Evolutionary conservation across 2,113 vertebrate genomes (phyloP).

Genomic region (Mirza zaza): DNA sequence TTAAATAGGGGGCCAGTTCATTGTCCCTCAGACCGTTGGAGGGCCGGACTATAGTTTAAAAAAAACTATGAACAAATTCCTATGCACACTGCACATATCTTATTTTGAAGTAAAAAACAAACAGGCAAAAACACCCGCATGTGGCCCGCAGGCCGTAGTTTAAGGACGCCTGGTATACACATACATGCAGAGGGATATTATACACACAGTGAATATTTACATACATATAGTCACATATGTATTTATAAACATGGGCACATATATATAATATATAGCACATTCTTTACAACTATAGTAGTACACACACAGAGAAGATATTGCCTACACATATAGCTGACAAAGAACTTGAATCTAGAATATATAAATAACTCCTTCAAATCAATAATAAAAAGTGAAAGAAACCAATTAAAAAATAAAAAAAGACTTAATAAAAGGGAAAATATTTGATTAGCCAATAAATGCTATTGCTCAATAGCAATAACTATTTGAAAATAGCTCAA

Average conservation of each 20-base stretch:
- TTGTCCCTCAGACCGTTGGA: too few species aligned
- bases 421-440: background rate
- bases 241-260: background rate
- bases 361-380: background rate
- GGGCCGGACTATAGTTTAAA: too few species aligned
- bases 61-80: too few species aligned
- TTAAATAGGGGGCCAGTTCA: too few species aligned
- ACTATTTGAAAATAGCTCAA: background rate
- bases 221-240: background rate
- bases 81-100: too few species aligned
- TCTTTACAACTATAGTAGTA: background rate
- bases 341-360: background rate
- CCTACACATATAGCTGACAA: background rate
- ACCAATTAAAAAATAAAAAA: background rate
- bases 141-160: too few species aligned
- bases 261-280: background rate
- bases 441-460: background rate
- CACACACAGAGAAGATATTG: background rate
- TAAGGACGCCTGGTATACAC: background rate
- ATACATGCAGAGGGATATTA: background rate
- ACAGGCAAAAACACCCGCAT: too few species aligned
- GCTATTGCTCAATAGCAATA: too few species aligned
- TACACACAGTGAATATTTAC: background rate
- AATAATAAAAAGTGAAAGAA: constrained; percentile 26
- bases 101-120: too few species aligned